Evolutionary conservation across 1,140 invertebrate species (phyloP).

Genomic region (Ips nitidus): DNA sequence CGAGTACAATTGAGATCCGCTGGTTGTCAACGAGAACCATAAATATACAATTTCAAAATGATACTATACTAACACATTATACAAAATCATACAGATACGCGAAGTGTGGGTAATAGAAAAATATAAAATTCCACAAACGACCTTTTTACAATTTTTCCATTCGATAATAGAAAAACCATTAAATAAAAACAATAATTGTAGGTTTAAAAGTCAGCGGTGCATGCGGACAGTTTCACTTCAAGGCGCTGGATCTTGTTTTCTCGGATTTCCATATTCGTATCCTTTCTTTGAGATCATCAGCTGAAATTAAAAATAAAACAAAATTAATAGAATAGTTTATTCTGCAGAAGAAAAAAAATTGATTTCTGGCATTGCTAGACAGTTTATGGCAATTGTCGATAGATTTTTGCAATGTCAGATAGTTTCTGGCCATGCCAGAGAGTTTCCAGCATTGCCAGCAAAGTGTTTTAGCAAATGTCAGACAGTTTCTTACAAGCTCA

Average conservation of each 20-base stretch:
- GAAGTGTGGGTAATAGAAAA: slow-evolving; percentile 10
- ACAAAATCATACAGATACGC: slow-evolving; percentile 16
- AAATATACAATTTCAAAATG: slow-evolving; percentile 9
- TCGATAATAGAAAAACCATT: not conserved
- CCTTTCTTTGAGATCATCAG: slow-evolving; percentile 46
- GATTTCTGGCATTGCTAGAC: too few species aligned
- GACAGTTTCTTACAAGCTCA: too few species aligned
- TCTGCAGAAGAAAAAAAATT: too few species aligned
- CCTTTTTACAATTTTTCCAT: not conserved
- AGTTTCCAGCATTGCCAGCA: too few species aligned
- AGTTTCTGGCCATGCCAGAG: too few species aligned
- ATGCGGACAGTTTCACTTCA: slow-evolving; percentile 20
- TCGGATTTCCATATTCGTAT: slow-evolving; percentile 48
- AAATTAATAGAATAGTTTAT: not conserved
- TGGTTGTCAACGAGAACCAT: slow-evolving; percentile 21
- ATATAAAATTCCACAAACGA: not conserved
- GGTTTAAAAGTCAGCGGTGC: slow-evolving; percentile 1
- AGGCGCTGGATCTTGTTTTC: slow-evolving; percentile 35
- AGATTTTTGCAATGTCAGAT: too few species aligned
- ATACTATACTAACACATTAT: not conserved
- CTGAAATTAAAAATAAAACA: slow-evolving; percentile 36
- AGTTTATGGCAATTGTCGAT: too few species aligned
- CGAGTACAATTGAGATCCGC: slow-evolving; percentile 22
- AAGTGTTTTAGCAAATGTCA: too few species aligned
- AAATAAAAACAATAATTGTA: slow-evolving; percentile 18